Evolutionary conservation across 2,888 invertebrate species (phyloP).

Genomic region (Eupithecia centaureata): DNA sequence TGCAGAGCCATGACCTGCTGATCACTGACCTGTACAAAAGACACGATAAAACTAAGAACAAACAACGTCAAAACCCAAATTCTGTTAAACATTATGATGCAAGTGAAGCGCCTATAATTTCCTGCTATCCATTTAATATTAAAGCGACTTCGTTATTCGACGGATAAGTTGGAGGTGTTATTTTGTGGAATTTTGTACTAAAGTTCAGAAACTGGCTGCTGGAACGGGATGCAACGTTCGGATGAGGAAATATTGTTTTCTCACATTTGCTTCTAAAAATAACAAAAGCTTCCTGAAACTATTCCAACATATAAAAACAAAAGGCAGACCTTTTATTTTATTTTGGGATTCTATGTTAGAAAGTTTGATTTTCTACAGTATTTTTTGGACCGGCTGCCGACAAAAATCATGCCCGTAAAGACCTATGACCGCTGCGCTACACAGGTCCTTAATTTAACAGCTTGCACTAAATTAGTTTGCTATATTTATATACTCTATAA

Average conservation of each 20-base stretch:
- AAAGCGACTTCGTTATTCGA: background rate
- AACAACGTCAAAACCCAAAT: background rate
- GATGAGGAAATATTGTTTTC: background rate
- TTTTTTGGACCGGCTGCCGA: background rate
- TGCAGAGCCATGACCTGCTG: background rate
- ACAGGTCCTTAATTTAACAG: no score
- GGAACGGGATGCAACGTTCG: background rate
- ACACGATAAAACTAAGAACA: no score
- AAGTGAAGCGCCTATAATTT: constrained; percentile 6
- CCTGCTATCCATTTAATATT: background rate
- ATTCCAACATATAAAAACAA: no score
- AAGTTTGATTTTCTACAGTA: background rate
- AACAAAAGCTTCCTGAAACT: background rate
- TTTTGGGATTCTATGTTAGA: no score
- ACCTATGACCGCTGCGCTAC: no score
- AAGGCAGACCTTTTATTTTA: no score
- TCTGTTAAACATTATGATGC: background rate
- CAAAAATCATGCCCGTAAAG: no score
- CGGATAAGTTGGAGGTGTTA: constrained; percentile 27
- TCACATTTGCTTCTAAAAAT: background rate
- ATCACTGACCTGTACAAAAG: background rate
- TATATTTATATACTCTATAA: no score
- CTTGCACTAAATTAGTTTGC: no score
- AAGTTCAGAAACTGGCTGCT: constrained; percentile 22
- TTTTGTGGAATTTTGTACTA: constrained; percentile 27